phyloP scores from a whole-genome alignment of 2,888 invertebrate species.

The Diogma glabrata region DNA sequence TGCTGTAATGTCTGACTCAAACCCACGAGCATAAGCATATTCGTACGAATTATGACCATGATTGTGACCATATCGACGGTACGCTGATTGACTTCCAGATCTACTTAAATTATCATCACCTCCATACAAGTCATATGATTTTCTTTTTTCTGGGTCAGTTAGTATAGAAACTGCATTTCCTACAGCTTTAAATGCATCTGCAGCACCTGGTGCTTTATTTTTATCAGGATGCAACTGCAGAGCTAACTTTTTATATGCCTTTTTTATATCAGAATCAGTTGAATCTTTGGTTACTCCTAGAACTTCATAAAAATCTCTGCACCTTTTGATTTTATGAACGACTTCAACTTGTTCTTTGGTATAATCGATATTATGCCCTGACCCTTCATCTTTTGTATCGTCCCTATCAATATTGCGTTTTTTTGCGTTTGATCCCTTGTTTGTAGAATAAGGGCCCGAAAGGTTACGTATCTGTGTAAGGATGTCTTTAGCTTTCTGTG shows the following conservation, averaged over 20 bases:
- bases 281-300: conserved; percentile 52
- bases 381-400: conserved; percentile 23
- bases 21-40: conserved; percentile 64
- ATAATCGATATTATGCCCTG: conserved; percentile 43
- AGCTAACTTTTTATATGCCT: conserved; percentile 61
- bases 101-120: conserved; percentile 28
- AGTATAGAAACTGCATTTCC: conserved; percentile 71
- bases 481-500: conserved; percentile 48
- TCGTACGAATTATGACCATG: conserved; percentile 21
- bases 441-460: neutral
- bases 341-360: conserved; percentile 65
- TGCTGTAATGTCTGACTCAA: conserved; percentile 85
- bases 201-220: conserved; percentile 68
- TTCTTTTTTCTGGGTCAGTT: conserved; percentile 59
- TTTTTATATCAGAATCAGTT: conserved; percentile 55
- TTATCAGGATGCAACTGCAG: conserved; percentile 76
- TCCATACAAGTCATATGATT: conserved; percentile 62
- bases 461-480: conserved; percentile 15
- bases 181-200: conserved; percentile 71
- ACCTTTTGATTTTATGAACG: conserved; percentile 43
- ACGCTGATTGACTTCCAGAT: neutral
- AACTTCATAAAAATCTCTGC: conserved; percentile 72
- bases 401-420: neutral
- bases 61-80: conserved; percentile 13
- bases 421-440: neutral